Percentiles rank a stretch among this genome's conserved stretches.
These are phyloP conservation scores for Pachycephus smyrnensis DNA, from an alignment of 2,888 invertebrate species.

Conservation along the genomic window DNA sequence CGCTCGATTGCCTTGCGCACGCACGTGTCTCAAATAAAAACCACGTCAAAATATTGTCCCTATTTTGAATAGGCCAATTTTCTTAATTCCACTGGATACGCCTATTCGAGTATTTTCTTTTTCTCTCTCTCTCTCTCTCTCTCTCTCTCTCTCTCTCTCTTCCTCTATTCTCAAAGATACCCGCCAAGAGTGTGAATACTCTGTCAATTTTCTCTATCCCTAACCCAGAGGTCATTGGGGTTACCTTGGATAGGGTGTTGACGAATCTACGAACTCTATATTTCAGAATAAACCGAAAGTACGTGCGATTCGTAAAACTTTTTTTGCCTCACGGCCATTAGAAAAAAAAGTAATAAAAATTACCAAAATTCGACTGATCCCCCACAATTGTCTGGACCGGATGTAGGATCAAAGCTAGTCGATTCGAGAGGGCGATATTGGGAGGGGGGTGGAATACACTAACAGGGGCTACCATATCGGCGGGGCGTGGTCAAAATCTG, in stretches of 20 bases:
- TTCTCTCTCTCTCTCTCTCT: neutral
- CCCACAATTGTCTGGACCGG: constrained; percentile 23
- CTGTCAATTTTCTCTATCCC: neutral
- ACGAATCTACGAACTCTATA: neutral
- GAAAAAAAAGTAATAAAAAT: neutral
- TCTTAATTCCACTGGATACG: constrained; percentile 8
- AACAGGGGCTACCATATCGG: constrained; percentile 58
- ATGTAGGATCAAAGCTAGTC: constrained; percentile 53
- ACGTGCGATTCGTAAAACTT: neutral
- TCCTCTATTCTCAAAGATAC: neutral
- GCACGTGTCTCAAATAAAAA: constrained; percentile 61
- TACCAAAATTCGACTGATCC: neutral
- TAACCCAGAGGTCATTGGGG: neutral
- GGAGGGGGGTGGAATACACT: constrained; percentile 9
- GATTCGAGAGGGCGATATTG: constrained; percentile 35
- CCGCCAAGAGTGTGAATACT: neutral
- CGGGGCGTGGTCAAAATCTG: constrained; percentile 66
- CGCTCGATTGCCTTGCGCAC: constrained; percentile 49
- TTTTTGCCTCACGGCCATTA: neutral
- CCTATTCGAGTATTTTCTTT: neutral
- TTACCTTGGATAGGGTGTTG: neutral
- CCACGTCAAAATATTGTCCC: constrained; percentile 58
- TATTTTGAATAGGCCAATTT: constrained; percentile 61
- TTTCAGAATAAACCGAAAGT: neutral
- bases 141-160: neutral